Percentiles rank a stretch among this genome's conserved stretches.
These are phyloP conservation scores for Mellilla xanthometata DNA, from an alignment of 2,888 invertebrate genomes.

Conservation along the genomic window DNA sequence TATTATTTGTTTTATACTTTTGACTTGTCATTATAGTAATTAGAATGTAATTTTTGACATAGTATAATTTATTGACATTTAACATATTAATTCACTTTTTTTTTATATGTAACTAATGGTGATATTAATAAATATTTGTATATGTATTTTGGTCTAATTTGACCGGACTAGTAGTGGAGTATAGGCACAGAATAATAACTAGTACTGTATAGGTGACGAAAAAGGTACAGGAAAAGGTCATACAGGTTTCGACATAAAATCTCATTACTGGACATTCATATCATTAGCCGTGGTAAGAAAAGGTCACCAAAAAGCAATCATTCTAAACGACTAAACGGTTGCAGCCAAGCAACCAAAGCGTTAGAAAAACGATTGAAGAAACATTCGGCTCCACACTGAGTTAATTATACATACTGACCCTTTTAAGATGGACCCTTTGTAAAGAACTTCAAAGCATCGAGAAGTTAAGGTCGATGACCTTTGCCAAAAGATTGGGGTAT, in stretches of 20 bases:
- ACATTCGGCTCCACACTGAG: constrained; percentile 59
- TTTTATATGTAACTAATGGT: too few species aligned
- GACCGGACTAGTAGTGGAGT: too few species aligned
- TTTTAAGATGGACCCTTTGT: constrained; percentile 52
- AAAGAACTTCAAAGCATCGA: constrained; percentile 45
- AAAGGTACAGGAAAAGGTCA: neutral
- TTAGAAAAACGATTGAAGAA: constrained; percentile 58
- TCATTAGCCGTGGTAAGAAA: too few species aligned
- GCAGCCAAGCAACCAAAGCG: constrained; percentile 31
- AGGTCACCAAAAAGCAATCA: constrained; percentile 20
- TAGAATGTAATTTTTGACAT: too few species aligned
- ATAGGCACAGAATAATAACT: too few species aligned
- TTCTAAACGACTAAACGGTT: constrained; percentile 22
- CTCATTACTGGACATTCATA: neutral
- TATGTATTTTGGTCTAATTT: too few species aligned
- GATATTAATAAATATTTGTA: too few species aligned
- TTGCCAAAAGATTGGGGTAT: constrained; percentile 36
- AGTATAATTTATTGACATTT: too few species aligned
- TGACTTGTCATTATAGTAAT: too few species aligned
- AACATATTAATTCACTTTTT: too few species aligned
- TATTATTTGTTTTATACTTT: too few species aligned
- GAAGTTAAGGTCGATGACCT: constrained; percentile 53
- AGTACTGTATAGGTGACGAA: too few species aligned
- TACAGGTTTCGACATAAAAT: neutral
- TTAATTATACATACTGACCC: constrained; percentile 73